These are phyloP conservation scores for Sclerurus mexicanus DNA, from an alignment of 2,113 vertebrate species.

Conservation along the genomic window DNA sequence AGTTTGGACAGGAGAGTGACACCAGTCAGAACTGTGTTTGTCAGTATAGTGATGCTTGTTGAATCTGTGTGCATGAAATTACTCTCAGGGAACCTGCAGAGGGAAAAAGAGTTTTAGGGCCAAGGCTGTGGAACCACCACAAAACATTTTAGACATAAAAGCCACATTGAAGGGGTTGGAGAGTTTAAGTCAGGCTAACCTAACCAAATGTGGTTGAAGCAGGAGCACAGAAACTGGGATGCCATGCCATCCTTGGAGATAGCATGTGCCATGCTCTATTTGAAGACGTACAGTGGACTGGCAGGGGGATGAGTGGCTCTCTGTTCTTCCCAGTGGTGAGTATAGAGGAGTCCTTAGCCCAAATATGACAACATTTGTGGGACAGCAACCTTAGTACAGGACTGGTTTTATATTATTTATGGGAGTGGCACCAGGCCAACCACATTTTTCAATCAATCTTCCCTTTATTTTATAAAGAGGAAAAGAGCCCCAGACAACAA, in stretches of 20 bases:
- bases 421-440: neutral
- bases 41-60: neutral
- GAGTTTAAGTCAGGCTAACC: neutral
- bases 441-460: neutral
- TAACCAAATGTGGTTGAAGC: neutral
- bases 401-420: neutral
- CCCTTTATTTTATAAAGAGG: neutral
- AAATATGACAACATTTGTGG: neutral
- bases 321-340: neutral
- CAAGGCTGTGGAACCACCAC: neutral
- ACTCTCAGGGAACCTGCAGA: neutral
- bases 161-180: neutral
- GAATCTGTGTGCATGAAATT: neutral
- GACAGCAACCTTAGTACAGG: neutral
- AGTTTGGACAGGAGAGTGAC: slow-evolving; percentile 6
- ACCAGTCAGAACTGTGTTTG: neutral
- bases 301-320: neutral
- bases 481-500: neutral
- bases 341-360: neutral
- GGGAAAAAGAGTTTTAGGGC: neutral
- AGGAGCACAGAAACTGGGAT: neutral
- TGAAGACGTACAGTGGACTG: neutral
- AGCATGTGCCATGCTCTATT: neutral
- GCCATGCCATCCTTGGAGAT: neutral
- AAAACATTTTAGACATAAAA: neutral